phyloP scores from a whole-genome alignment of 2,797 vertebrate genomes.

The Pristis pectinata region DNA sequence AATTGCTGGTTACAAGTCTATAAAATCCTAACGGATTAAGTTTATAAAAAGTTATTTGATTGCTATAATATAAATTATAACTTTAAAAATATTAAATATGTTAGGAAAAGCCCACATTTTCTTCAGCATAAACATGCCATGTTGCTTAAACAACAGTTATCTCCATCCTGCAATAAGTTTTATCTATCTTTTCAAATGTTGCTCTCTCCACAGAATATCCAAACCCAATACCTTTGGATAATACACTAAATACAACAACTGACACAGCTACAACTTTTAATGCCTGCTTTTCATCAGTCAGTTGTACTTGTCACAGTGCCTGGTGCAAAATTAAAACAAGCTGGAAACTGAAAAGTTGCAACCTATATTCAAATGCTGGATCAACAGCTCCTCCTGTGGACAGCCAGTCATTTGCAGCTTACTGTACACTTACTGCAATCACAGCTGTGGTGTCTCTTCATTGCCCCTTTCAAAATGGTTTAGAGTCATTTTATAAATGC shows the following conservation, averaged over 20 bases:
- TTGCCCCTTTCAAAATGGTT: too few relatives aligned
- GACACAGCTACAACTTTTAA: neutral
- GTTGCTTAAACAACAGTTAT: neutral
- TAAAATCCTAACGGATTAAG: constrained; percentile 1
- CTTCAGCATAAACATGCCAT: neutral
- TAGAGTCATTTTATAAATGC: too few relatives aligned
- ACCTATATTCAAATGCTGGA: neutral
- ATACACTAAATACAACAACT: neutral
- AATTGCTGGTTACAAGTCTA: neutral
- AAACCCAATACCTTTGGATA: neutral
- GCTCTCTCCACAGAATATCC: neutral
- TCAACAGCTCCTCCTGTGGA: constrained; percentile 11
- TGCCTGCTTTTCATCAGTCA: neutral
- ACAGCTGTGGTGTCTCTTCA: too few relatives aligned
- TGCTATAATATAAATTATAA: neutral
- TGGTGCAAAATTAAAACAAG: neutral
- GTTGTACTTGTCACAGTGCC: neutral
- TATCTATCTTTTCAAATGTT: neutral
- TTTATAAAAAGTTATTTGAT: neutral
- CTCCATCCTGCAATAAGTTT: neutral
- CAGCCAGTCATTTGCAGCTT: neutral
- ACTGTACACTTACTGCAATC: neutral
- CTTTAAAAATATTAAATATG: constrained; percentile 5
- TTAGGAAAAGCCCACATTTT: neutral
- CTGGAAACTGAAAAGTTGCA: neutral